Evolutionary conservation across 2,113 vertebrate genomes (phyloP).

Genomic region (Conger conger): DNA sequence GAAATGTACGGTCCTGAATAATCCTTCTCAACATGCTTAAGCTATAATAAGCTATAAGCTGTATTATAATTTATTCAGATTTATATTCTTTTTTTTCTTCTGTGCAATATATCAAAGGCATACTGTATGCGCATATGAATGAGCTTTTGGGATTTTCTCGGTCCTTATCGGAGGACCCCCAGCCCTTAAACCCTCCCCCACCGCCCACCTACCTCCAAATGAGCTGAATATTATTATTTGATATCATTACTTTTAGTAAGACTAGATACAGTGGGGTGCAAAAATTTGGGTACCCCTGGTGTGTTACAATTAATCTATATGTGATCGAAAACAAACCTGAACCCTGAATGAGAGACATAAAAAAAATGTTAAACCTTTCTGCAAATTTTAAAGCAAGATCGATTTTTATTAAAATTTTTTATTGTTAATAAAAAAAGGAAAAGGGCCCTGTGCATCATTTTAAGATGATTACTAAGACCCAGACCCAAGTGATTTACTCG

Average conservation of each 20-base stretch:
- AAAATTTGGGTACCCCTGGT: no score
- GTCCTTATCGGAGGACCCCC: not conserved
- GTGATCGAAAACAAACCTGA: no score
- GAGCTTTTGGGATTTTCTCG: not conserved
- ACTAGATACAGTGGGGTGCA: no score
- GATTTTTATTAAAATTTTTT: no score
- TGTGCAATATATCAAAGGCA: not conserved
- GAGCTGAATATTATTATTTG: not conserved
- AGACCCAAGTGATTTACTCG: no score
- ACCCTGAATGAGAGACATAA: no score
- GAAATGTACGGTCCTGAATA: not conserved
- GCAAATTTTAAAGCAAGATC: no score
- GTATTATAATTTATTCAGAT: not conserved
- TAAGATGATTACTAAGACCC: no score
- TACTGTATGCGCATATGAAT: not conserved
- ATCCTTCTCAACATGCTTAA: not conserved
- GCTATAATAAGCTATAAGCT: not conserved
- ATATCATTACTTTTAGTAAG: not conserved
- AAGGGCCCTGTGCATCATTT: no score
- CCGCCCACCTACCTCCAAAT: not conserved
- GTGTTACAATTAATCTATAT: no score
- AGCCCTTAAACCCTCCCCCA: not conserved
- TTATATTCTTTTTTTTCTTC: not conserved
- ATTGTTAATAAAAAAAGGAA: no score
- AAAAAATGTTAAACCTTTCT: no score